phyloP scores from a whole-genome alignment of 2,797 vertebrate genomes.

The Halcyon leucocephala region DNA sequence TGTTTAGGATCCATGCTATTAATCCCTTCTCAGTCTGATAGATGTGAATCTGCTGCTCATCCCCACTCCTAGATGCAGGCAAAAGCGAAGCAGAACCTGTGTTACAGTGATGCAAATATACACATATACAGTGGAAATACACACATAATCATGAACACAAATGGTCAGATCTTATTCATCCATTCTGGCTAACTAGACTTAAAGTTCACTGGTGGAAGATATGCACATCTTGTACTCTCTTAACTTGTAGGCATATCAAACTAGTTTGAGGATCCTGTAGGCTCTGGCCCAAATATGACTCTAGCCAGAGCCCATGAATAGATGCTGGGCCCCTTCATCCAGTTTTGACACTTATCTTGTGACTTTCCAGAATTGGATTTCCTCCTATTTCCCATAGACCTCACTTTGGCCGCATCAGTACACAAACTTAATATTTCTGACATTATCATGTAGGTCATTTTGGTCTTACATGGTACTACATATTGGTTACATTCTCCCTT shows the following conservation, averaged over 20 bases:
- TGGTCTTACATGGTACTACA: not conserved
- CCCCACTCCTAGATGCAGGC: not conserved
- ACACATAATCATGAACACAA: not conserved
- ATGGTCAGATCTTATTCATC: rapidly evolving
- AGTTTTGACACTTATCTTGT: not conserved
- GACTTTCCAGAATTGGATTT: not conserved
- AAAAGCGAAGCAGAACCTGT: not conserved
- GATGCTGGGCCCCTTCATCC: too few species aligned
- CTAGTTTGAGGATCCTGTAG: not conserved
- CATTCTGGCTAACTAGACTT: not conserved
- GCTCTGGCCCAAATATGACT: not conserved
- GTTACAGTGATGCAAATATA: not conserved
- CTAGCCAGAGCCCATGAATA: not conserved
- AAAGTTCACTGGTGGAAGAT: not conserved
- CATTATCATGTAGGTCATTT: not conserved
- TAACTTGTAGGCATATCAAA: too few species aligned
- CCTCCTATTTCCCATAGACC: not conserved
- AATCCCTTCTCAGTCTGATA: not conserved
- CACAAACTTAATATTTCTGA: not conserved
- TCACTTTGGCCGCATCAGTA: not conserved
- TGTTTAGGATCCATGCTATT: not conserved
- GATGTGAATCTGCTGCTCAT: not conserved
- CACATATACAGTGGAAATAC: rapidly evolving
- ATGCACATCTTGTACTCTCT: rapidly evolving
- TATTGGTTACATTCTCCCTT: not conserved